Percentiles rank a stretch among this genome's conserved stretches.
Conservation (phyloP, 1,140 invertebrate species). For the Onthophagus taurus region DNA sequence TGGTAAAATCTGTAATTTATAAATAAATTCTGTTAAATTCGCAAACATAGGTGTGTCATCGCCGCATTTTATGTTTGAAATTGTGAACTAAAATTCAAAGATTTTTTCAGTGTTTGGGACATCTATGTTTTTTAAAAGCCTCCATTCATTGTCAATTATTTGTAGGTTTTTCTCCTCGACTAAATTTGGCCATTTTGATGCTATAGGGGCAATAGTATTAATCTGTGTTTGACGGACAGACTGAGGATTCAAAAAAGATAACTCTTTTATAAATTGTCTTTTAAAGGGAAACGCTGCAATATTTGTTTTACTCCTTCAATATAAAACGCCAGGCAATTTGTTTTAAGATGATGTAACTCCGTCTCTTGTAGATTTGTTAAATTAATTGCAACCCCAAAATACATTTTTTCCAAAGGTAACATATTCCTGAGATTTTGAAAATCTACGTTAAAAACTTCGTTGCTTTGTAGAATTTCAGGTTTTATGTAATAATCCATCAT, state of each 20-base stretch:
- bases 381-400: neutral
- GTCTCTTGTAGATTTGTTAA: neutral
- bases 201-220: constrained; percentile 1
- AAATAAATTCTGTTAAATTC: constrained; percentile 1
- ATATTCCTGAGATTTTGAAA: neutral
- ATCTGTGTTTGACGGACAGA: too few species aligned
- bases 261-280: constrained; percentile 1
- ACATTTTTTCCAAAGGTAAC: constrained; percentile 1
- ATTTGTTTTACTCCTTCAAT: constrained; percentile 3
- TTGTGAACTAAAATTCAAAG: constrained; percentile 2
- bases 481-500: neutral
- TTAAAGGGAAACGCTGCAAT: neutral
- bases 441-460: too few species aligned
- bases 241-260: neutral
- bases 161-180: neutral
- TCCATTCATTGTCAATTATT: neutral
- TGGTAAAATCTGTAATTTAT: neutral
- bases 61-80: neutral
- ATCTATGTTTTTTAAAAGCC: neutral
- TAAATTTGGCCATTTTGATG: constrained; percentile 1
- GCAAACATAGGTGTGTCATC: constrained; percentile 1
- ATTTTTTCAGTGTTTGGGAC: too few species aligned
- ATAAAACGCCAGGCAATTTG: too few species aligned
- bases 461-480: neutral
- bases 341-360: neutral